phyloP scores from a whole-genome alignment of 2,113 vertebrate species.

The Thryonomys swinderianus region DNA sequence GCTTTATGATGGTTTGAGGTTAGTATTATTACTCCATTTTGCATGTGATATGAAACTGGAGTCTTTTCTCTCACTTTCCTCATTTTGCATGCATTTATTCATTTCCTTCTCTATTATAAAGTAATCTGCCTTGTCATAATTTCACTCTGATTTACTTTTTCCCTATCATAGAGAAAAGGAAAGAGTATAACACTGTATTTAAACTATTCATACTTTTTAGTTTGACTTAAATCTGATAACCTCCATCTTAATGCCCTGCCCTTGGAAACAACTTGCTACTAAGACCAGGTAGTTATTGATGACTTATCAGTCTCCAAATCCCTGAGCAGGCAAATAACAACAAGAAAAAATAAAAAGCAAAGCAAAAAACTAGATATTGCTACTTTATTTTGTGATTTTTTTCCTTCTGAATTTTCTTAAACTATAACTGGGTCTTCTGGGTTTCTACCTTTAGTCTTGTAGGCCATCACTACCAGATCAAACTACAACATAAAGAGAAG shows the following conservation, averaged over 20 bases:
- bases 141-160: slow-evolving; percentile 41
- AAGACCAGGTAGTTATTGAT: not conserved
- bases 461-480: not conserved
- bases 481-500: not conserved
- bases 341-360: not conserved
- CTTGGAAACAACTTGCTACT: not conserved
- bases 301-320: not conserved
- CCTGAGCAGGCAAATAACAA: not conserved
- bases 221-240: not conserved
- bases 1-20: not conserved
- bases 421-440: not conserved
- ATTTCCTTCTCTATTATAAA: not conserved
- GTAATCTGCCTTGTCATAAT: not conserved
- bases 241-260: not conserved
- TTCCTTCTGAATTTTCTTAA: not conserved
- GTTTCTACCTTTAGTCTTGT: not conserved
- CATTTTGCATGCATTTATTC: not conserved
- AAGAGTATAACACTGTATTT: not conserved
- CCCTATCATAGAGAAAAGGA: not conserved
- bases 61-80: not conserved
- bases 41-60: not conserved
- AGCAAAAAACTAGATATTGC: not conserved
- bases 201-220: not conserved
- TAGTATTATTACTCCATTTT: not conserved
- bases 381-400: not conserved